phyloP scores from a whole-genome alignment of 2,797 vertebrate genomes.

The Arrhamphus sclerolepis region DNA sequence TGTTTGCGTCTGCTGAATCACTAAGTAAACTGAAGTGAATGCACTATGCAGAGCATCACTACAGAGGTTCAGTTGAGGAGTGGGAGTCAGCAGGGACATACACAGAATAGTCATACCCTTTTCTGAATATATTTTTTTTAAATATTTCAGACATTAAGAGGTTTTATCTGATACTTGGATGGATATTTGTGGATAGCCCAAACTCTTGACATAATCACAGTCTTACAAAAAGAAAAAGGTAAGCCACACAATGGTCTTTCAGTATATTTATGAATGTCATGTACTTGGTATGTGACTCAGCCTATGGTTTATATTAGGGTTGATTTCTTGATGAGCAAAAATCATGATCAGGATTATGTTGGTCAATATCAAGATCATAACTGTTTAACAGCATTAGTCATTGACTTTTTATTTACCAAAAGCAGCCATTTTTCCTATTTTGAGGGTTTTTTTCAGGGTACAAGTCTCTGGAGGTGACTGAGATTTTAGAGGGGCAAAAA shows the following conservation, averaged over 20 bases:
- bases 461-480: not conserved
- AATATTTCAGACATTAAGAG: not conserved
- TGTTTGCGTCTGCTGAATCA: constrained; percentile 41
- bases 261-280: not conserved
- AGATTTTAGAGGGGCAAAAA: not conserved
- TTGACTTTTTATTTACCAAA: not conserved
- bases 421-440: not conserved
- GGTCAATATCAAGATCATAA: too few species aligned
- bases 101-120: constrained; percentile 11
- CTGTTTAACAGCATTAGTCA: not conserved
- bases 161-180: constrained; percentile 2
- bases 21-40: constrained; percentile 18
- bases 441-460: too few species aligned
- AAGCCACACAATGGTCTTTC: constrained; percentile 26
- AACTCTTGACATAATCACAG: constrained; percentile 4
- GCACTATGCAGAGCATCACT: constrained; percentile 48
- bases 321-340: too few species aligned
- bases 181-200: constrained; percentile 14
- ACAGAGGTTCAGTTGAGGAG: constrained; percentile 24
- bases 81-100: constrained; percentile 25
- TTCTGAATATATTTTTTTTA: not conserved
- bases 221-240: constrained; percentile 42
- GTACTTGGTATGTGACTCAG: not conserved
- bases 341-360: not conserved
- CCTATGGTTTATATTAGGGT: not conserved